phyloP scores from a whole-genome alignment of 2,113 vertebrate genomes.

The Austrofundulus limnaeus region DNA sequence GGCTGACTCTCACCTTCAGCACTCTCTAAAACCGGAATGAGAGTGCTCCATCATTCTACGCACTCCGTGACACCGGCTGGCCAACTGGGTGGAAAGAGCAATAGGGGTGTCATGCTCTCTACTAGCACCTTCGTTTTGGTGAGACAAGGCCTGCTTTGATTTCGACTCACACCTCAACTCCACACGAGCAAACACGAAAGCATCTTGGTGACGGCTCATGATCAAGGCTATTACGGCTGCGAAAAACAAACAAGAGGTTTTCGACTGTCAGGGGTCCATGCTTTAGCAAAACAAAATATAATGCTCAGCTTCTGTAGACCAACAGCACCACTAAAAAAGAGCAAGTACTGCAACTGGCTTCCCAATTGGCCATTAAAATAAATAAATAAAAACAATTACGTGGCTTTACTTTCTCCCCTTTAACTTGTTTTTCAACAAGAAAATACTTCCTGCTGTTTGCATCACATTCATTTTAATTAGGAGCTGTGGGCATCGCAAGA shows the following conservation, averaged over 20 bases:
- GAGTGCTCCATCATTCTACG: constrained; percentile 78
- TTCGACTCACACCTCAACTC: constrained; percentile 57
- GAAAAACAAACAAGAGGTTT: constrained; percentile 7
- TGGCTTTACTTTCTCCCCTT: constrained; percentile 59
- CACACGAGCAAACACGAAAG: constrained; percentile 41
- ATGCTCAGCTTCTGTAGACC: background rate
- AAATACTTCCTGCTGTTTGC: constrained; percentile 62
- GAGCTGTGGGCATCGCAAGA: constrained; percentile 58
- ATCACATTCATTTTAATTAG: constrained; percentile 80
- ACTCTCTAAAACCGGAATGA: constrained; percentile 74
- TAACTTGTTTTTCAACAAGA: constrained; percentile 62
- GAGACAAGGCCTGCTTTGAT: constrained; percentile 42
- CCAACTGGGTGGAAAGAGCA: constrained; percentile 67
- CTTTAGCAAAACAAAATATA: background rate
- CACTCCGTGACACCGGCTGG: constrained; percentile 63
- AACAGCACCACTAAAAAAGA: background rate
- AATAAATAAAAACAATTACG: constrained; percentile 3
- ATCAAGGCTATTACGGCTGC: constrained; percentile 36
- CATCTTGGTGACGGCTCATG: constrained; percentile 28
- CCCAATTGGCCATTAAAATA: constrained; percentile 18
- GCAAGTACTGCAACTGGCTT: background rate
- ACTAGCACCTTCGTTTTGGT: constrained; percentile 51
- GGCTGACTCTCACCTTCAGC: constrained; percentile 74
- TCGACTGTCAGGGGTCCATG: background rate
- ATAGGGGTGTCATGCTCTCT: constrained; percentile 67